A percentile compares a stretch with the other conserved stretches of the same genome.
Evolutionary conservation across 2,797 vertebrate species (phyloP).

Genomic region (Lepus oiostolus): DNA sequence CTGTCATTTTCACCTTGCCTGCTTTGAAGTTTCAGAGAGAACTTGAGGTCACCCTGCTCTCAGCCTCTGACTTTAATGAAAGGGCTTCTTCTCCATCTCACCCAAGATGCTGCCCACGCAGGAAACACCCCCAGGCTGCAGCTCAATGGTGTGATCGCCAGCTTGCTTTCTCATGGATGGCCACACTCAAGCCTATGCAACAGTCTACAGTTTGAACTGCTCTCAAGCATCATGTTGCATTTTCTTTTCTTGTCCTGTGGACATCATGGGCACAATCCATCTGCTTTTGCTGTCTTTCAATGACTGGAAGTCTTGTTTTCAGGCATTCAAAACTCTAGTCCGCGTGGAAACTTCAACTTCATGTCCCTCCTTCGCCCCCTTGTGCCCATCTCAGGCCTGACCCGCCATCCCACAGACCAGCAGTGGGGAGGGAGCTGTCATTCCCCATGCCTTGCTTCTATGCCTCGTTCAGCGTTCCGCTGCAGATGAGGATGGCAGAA

Average conservation of each 20-base stretch:
- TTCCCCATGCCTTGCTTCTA: background rate
- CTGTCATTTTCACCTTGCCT: background rate
- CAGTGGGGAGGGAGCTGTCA: background rate
- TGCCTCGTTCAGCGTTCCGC: background rate
- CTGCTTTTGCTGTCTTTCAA: background rate
- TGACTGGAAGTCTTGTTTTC: background rate
- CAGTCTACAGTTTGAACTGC: background rate
- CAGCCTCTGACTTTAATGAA: conserved; percentile 50
- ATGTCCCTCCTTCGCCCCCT: accelerated
- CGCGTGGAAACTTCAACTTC: background rate
- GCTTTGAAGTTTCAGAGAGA: conserved; percentile 53
- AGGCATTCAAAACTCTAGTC: background rate
- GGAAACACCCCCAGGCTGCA: background rate
- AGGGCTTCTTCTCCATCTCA: conserved; percentile 30
- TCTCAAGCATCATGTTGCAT: background rate
- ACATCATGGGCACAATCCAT: background rate
- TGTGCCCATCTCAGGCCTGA: background rate
- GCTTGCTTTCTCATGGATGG: background rate
- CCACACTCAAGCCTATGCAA: background rate
- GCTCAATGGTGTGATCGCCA: background rate
- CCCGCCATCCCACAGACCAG: background rate
- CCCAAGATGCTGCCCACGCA: background rate
- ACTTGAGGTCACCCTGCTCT: background rate
- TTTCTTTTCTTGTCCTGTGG: background rate
- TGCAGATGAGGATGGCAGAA: background rate